Base-by-base conservation (phyloP, 2,113 vertebrate genomes). In the Pterophyllum scalare region DNA sequence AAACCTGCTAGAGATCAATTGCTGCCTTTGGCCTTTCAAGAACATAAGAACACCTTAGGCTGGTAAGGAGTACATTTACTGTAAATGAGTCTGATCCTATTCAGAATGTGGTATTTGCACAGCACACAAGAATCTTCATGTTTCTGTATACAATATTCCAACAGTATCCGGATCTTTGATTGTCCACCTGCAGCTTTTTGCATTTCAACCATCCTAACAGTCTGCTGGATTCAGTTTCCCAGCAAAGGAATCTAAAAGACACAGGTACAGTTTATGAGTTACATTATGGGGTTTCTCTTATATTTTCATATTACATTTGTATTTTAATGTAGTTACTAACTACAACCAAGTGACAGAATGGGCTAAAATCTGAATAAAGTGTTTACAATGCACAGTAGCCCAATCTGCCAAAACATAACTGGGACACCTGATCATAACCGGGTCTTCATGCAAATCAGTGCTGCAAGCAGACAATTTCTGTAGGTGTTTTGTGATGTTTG, bases 51-150 rank as follows among this genome's bases (percentile, higher is more conserved):
- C 10, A 17, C 46, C 46, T 72, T 72, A 13, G 28, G 43, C 46
- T 52, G 46, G 67, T 52, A 52, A 72, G 46, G 52, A 54, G 67
- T 31, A n/a, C 46, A 54, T 28, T 52, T n/a, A 72, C 46, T 52
- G 46, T 72, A 72, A 72, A n/a, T 72, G 3, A 31, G 17, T 52
- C 17, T 72, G 24, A 72, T 31, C 46, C 10, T 52, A 72, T 72
- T 72, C 67, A 72, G 67, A 49, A 72, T 72, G 26, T 31, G 46
- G 17, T 31, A 46, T 72, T 72, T 72, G 31, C 26, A 72, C n/a
- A 19, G 43, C 0, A 72, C 46, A 72, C 43, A 72, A 31, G 17
- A 72, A n/a, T 52, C 26, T 54, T 28, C 46, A 31, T 31, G 20
- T 72, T 54, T n/a, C 52, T 56, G 9, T n/a, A n/a, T 56, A n/a